Base-by-base conservation (phyloP, 1,140 invertebrate species). In the Oscheius sp. region DNA sequence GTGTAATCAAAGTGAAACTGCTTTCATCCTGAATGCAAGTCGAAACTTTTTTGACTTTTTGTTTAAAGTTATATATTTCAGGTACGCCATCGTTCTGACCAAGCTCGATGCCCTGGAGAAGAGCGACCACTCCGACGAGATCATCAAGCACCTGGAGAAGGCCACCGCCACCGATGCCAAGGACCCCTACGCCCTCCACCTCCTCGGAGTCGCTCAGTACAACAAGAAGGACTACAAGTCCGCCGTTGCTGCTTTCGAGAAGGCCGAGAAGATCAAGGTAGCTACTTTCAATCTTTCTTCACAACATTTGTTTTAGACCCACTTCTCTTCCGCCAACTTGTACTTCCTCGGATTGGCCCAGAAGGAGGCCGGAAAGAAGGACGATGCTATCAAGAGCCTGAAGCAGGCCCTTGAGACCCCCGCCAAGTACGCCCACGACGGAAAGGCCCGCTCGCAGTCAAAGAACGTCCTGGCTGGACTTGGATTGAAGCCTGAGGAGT, bases 211-310 rank as follows among this genome's bases (percentile, higher is more conserved):
- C 38, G 20, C 73, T 23, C 62, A 69, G 15, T 79, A 75, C 55
- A 69, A 69, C 28, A 66, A n/a, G 18, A 76, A 72, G 15, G 59
- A 80, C 18, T 76, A 76, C 66, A n/a, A 38, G 10, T 66, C 68
- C 23, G 79, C 78, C 3, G 35, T 80, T 42, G 65, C 68, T 15
- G 23, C 38, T 66, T 80, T 80, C 34, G 32, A 77, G 29, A 77
- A 68, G 49, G 79, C 79, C 32, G 78, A 79, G 35, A 67, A 67
- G 15, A 46, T 80, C 46, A 79, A 80, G 42, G 77, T 79, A 36
- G 2, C 36, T 45, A 26, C 18, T 29, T 23, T 42, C 64, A 28
- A 15, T 72, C n/a, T 77, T 62, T 18, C 7, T 35, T 26, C 45
- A 64, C 52, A 0, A 26, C 2, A 35, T 20, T 7, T 18, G 13